Evolutionary conservation across 2,888 invertebrate species (phyloP), one percentile per base, ranked within the genome.

Genomic region (Tillus elongatus): DNA sequence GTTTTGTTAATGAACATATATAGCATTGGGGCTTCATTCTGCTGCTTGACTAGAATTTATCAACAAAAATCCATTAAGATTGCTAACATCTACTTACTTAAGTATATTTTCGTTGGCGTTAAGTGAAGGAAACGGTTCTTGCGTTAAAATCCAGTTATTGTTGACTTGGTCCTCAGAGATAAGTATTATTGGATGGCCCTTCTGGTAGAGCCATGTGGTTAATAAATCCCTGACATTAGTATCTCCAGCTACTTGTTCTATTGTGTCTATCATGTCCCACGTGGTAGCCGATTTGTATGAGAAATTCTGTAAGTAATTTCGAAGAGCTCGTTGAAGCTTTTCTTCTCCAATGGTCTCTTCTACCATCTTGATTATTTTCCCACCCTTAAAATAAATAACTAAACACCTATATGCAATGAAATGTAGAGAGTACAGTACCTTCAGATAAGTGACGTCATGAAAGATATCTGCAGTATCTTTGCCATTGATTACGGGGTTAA

Each of bases 51-150:
- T n/a, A n/a, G n/a, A n/a, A n/a, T n/a, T n/a, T n/a, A n/a, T n/a
- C n/a, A n/a, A n/a, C n/a, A n/a, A n/a, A n/a, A n/a, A n/a, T n/a
- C n/a, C n/a, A n/a, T n/a, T n/a, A n/a, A n/a, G n/a, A n/a, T n/a
- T n/a, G n/a, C n/a, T n/a, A n/a, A n/a, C n/a, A n/a, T n/a, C n/a
- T n/a, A n/a, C n/a, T n/a, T n/a, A n/a, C n/a, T n/a, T n/a, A n/a
- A n/a, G n/a, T n/a, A n/a, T n/a, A n/a, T n/a, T n/a, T n/a, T n/a
- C n/a, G n/a, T n/a, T n/a, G n/a, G n/a, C n/a, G n/a, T n/a, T n/a
- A n/a, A n/a, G n/a, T 19, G 24, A 19, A 8, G 24, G 24, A 19
- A 19, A 19, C 24, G 24, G 24, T 19, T n/a, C n/a, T n/a, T 19
- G 24, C 24, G 24, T 19, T 19, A 19, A 19, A 8, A 19, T 19